phyloP scores from a whole-genome alignment of 2,797 vertebrate genomes.

The Sphenopsis melanotis region DNA sequence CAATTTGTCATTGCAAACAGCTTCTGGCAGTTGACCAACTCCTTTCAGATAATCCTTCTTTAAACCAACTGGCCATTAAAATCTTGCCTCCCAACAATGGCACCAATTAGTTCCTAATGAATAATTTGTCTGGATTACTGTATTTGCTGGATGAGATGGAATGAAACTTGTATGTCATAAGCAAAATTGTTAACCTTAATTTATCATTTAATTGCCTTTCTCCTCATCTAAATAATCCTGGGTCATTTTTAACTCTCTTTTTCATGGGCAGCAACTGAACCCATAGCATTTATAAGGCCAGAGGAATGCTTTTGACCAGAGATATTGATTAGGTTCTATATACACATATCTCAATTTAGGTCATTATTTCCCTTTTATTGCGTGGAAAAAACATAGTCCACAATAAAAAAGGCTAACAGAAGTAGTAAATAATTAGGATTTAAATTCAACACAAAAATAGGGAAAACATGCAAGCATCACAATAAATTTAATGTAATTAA shows the following conservation, averaged over 20 bases:
- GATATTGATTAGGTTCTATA: neutral
- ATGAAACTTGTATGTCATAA: constrained; percentile 34
- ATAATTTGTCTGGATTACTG: constrained; percentile 61
- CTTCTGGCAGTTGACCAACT: constrained; percentile 66
- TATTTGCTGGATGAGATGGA: constrained; percentile 45
- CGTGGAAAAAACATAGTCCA: neutral
- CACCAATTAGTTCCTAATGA: constrained; percentile 58
- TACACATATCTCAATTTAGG: neutral
- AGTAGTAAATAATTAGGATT: neutral
- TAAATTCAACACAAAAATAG: neutral
- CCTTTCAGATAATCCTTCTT: constrained; percentile 63
- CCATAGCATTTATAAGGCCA: neutral
- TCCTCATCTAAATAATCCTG: neutral
- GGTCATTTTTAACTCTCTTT: neutral
- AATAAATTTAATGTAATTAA: neutral
- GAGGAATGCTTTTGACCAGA: neutral
- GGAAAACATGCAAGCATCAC: neutral
- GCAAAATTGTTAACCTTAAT: constrained; percentile 46
- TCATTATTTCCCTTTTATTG: neutral
- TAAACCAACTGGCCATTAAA: constrained; percentile 71
- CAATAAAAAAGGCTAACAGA: neutral
- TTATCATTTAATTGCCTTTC: constrained; percentile 41
- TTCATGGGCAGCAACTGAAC: neutral
- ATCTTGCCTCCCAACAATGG: constrained; percentile 49
- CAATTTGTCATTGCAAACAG: constrained; percentile 64